These are phyloP conservation scores for Aplodontia rufa DNA, from an alignment of 2,113 vertebrate species.

Conservation along the genomic window DNA sequence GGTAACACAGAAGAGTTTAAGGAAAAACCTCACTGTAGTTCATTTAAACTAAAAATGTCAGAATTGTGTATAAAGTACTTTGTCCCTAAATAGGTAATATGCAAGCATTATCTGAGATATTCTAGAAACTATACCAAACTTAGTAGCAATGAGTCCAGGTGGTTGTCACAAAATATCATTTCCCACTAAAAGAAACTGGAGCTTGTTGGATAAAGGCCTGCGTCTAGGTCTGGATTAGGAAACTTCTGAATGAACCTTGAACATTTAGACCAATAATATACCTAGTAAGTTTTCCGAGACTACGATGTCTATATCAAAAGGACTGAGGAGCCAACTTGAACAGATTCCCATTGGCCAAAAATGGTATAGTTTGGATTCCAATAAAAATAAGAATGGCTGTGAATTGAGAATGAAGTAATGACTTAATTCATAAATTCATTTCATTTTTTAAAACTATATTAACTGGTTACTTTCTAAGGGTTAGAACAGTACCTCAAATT, in stretches of 20 bases:
- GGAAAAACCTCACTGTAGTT: not conserved
- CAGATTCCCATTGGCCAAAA: not conserved
- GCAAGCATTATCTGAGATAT: not conserved
- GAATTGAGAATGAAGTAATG: not conserved
- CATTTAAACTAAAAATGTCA: not conserved
- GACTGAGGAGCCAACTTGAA: not conserved
- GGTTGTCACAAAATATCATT: not conserved
- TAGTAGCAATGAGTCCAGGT: not conserved
- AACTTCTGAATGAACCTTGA: not conserved
- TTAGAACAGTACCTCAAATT: not conserved
- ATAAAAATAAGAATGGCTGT: not conserved
- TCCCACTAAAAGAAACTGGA: not conserved
- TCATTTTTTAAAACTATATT: not conserved
- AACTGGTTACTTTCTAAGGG: not conserved
- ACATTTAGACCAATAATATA: not conserved
- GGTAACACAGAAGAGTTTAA: not conserved
- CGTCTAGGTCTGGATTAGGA: not conserved
- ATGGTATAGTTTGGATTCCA: not conserved
- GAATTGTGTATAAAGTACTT: not conserved
- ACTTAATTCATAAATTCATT: not conserved
- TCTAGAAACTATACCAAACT: not conserved
- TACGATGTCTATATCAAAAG: not conserved
- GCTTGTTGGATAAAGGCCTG: not conserved
- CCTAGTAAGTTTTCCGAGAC: not conserved
- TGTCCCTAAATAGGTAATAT: not conserved